Evolutionary conservation across 2,113 vertebrate species (phyloP).

Genomic region (Plestiodon gilberti): DNA sequence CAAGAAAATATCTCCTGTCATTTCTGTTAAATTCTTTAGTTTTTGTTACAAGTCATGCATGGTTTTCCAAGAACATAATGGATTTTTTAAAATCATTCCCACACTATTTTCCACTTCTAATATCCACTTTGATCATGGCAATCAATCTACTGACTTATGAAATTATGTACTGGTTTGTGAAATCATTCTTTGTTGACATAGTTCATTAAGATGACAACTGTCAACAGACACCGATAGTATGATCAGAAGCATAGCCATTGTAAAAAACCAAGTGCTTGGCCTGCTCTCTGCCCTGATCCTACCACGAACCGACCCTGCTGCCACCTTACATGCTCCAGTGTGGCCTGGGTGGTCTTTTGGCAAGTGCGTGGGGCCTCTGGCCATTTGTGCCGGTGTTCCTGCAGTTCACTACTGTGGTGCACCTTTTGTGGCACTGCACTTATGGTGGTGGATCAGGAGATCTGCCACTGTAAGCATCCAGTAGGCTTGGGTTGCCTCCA

Average conservation of each 20-base stretch:
- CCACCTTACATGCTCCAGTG: too few relatives aligned
- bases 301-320: neutral
- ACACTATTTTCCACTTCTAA: slow-evolving; percentile 58
- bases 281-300: slow-evolving; percentile 7
- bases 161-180: slow-evolving; percentile 58
- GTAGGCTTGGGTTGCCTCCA: neutral
- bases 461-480: too few relatives aligned
- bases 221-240: slow-evolving; percentile 47
- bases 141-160: slow-evolving; percentile 50
- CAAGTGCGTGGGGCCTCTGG: too few relatives aligned
- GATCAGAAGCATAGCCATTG: slow-evolving; percentile 55
- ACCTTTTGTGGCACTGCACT: too few relatives aligned
- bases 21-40: slow-evolving; percentile 64
- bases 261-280: slow-evolving; percentile 53
- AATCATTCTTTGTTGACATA: slow-evolving; percentile 47
- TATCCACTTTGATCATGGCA: slow-evolving; percentile 56
- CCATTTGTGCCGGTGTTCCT: too few relatives aligned
- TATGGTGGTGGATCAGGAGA: too few relatives aligned
- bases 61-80: slow-evolving; percentile 41
- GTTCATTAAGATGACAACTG: slow-evolving; percentile 54
- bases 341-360: too few relatives aligned
- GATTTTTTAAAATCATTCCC: slow-evolving; percentile 31
- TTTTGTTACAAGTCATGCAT: slow-evolving; percentile 39
- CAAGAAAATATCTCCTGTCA: slow-evolving; percentile 48
- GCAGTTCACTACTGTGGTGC: too few relatives aligned